These are phyloP conservation scores for Papilio glaucus DNA, from an alignment of 1,140 invertebrate genomes.

Conservation along the genomic window DNA sequence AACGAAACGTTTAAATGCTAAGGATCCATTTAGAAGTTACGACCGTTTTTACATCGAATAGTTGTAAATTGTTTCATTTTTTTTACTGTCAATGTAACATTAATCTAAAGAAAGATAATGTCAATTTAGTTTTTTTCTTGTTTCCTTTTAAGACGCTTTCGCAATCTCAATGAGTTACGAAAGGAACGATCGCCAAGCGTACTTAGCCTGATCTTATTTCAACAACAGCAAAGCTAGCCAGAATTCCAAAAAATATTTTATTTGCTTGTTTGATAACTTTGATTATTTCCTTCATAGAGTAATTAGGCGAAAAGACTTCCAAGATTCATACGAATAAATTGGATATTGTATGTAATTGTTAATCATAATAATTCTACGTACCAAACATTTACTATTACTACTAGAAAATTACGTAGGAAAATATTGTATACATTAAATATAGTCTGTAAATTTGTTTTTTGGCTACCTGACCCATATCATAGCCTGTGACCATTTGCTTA, in stretches of 20 bases:
- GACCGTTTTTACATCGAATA: constrained; percentile 28
- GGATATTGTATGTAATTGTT: too few relatives aligned
- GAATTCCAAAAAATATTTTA: neutral
- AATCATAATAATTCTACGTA: too few relatives aligned
- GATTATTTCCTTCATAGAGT: too few relatives aligned
- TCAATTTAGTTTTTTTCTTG: neutral
- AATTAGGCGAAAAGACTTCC: too few relatives aligned
- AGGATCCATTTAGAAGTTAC: constrained; percentile 41
- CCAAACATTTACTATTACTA: too few relatives aligned
- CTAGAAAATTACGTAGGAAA: too few relatives aligned
- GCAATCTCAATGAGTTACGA: neutral
- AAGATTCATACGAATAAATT: too few relatives aligned
- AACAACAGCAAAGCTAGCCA: neutral
- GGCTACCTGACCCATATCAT: too few relatives aligned
- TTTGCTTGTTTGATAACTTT: too few relatives aligned
- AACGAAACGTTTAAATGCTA: constrained; percentile 37
- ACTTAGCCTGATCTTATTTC: neutral
- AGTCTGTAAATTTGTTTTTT: too few relatives aligned
- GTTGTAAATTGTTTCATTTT: constrained; percentile 10
- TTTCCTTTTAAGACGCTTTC: neutral
- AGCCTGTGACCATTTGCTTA: too few relatives aligned
- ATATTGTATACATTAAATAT: too few relatives aligned
- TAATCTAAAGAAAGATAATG: constrained; percentile 8
- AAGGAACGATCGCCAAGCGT: neutral
- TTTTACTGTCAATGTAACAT: constrained; percentile 17